A percentile compares a stretch with the other conserved stretches of the same genome.
Conservation (phyloP, 2,113 vertebrate species). For the Galbula dea region DNA sequence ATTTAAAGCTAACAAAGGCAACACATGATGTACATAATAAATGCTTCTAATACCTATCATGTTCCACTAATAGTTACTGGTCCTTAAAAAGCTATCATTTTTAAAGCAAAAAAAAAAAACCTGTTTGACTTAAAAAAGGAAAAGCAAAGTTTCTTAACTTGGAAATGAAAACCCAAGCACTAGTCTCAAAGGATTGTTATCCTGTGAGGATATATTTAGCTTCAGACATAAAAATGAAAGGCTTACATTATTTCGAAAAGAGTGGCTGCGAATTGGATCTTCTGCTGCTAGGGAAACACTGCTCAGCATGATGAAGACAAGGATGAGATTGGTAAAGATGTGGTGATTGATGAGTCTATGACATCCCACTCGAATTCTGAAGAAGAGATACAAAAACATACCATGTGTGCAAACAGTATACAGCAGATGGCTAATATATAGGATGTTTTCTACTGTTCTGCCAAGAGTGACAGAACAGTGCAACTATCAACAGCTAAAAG, state of each 20-base stretch:
- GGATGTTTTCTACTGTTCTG: neutral
- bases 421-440: neutral
- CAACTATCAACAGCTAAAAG: neutral
- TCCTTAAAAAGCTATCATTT: neutral
- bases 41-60: neutral
- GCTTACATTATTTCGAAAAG: slow-evolving; percentile 95
- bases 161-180: neutral
- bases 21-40: neutral
- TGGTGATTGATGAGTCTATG: slow-evolving; percentile 97
- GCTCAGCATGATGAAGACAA: slow-evolving; percentile 99
- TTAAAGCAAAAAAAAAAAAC: neutral
- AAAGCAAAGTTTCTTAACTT: neutral
- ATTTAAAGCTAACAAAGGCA: neutral
- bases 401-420: neutral
- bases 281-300: slow-evolving; percentile 95
- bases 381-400: slow-evolving; percentile 43
- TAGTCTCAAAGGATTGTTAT: neutral
- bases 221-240: neutral
- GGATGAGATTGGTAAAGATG: slow-evolving; percentile 98
- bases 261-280: slow-evolving; percentile 95
- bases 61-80: neutral
- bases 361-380: slow-evolving; percentile 92
- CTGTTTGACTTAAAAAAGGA: neutral
- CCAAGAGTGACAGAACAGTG: neutral
- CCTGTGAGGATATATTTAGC: neutral